A percentile compares a stretch with the other conserved stretches of the same genome.
Evolutionary conservation across 1,140 invertebrate genomes (phyloP).

Genomic region (Tetragnatha versicolor): DNA sequence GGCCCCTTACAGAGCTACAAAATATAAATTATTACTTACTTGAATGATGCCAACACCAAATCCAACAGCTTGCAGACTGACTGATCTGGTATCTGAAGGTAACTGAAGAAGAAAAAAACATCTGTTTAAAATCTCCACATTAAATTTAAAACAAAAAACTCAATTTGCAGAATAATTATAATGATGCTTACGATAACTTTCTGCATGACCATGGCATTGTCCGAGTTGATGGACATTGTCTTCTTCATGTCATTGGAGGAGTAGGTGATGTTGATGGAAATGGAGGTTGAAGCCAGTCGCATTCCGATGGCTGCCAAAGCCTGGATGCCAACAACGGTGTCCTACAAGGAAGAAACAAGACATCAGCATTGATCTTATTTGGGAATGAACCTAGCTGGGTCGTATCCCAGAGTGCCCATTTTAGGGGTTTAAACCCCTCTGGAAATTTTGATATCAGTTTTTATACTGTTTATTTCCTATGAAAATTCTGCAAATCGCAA

Average conservation of each 20-base stretch:
- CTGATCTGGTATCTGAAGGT: constrained; percentile 66
- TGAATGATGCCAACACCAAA: constrained; percentile 84
- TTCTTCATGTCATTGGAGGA: constrained; percentile 66
- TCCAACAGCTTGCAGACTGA: constrained; percentile 78
- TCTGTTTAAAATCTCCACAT: not conserved
- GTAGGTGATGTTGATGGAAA: constrained; percentile 68
- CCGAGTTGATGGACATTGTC: constrained; percentile 61
- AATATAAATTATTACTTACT: constrained; percentile 63
- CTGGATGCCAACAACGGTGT: constrained; percentile 77
- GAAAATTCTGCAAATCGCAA: too few species aligned
- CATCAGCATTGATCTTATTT: not conserved
- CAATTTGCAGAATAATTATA: too few species aligned
- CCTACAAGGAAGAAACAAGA: constrained; percentile 64
- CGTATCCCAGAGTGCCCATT: too few species aligned
- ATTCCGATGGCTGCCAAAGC: constrained; percentile 77
- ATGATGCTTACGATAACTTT: constrained; percentile 70
- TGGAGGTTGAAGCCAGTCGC: constrained; percentile 67
- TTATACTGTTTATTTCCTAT: too few species aligned
- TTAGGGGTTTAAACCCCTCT: too few species aligned
- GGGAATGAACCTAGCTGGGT: too few species aligned
- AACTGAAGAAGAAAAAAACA: constrained; percentile 64
- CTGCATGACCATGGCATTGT: constrained; percentile 79
- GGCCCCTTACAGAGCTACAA: too few species aligned
- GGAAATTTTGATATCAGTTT: too few species aligned
- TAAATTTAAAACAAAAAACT: too few species aligned